These are phyloP conservation scores for Resseliella maxima DNA, from an alignment of 2,888 invertebrate genomes.

Conservation along the genomic window DNA sequence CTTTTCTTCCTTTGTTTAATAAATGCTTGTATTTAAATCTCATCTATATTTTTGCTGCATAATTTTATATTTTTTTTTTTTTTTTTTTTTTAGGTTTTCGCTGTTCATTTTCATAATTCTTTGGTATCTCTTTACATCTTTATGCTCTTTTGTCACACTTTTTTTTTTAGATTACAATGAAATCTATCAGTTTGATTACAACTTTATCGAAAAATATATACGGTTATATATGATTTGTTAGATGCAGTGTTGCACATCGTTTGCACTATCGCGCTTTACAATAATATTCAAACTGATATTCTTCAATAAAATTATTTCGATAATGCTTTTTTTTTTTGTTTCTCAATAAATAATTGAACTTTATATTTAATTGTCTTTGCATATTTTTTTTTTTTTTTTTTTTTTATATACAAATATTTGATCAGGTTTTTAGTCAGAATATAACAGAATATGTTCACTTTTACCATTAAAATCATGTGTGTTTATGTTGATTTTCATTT, in stretches of 20 bases:
- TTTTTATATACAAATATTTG: constrained; percentile 38
- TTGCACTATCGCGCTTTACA: neutral
- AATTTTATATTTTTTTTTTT: neutral
- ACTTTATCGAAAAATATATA: constrained; percentile 51
- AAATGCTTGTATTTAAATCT: too few relatives aligned
- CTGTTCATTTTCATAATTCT: constrained; percentile 17
- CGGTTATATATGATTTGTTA: constrained; percentile 20
- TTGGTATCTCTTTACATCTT: constrained; percentile 40
- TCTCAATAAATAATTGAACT: constrained; percentile 21
- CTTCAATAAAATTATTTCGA: constrained; percentile 19
- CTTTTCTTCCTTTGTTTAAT: too few relatives aligned
- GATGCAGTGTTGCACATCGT: neutral
- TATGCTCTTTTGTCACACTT: neutral
- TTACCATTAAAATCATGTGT: too few relatives aligned
- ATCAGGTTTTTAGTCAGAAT: constrained; percentile 1
- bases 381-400: too few relatives aligned
- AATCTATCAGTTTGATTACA: neutral
- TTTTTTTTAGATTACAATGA: neutral
- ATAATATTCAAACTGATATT: neutral
- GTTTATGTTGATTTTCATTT: neutral
- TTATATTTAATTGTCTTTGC: constrained; percentile 30
- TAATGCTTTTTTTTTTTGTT: neutral
- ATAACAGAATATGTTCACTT: neutral
- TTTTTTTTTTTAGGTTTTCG: neutral
- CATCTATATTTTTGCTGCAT: too few relatives aligned